Evolutionary conservation across 2,113 vertebrate genomes (phyloP), one percentile per base, ranked within the genome.

Genomic region (Corynorhinus townsendii): DNA sequence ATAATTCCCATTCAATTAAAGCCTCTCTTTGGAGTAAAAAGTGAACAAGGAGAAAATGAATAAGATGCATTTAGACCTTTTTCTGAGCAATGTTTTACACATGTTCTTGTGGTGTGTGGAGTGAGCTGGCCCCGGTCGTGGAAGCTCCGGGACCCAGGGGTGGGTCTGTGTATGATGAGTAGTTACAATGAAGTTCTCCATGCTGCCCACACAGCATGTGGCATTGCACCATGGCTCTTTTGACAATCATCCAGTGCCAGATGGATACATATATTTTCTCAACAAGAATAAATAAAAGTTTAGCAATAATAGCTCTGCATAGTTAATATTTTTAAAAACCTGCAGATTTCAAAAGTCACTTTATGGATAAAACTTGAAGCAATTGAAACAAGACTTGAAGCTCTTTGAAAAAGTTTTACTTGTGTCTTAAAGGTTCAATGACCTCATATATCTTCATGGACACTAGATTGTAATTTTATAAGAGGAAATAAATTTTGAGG

Each of bases 321-420:
- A 68, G 33, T 45, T 90, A 72, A 76, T 52, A 84, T 64, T 45
- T 30, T 3, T 15, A 71, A 90, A 84, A 40, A 1, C 0, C 16
- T 95, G 15, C 1, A 68, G 26, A 94, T 90, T 93, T 59, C 28
- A 84, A 94, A 93, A 52, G 47, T 95, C 62, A 88, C 15, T 88
- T 85, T 94, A 69, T 11, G 45, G 7, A 47, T 24, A 85, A 89
- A 97, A 91, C 24, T 59, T 90, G 45, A 93, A 90, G 56, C 89
- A 91, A 96, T 96, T 95, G 93, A 95, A 89, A 85, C 6, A 89
- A 90, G 24, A 94, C 17, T 30, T 87, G 45, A 97, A 91, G 28
- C 16, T 92, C 81, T 84, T 80, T 95, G 94, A 90, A 76, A 76
- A 93, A 92, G 52, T 85, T 96, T 94, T 88, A 30, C 38, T 85